A percentile compares a stretch with the other conserved stretches of the same genome.
These are phyloP conservation scores for Potamilus streckersoni DNA, from an alignment of 1,140 invertebrate genomes.

Conservation along the genomic window DNA sequence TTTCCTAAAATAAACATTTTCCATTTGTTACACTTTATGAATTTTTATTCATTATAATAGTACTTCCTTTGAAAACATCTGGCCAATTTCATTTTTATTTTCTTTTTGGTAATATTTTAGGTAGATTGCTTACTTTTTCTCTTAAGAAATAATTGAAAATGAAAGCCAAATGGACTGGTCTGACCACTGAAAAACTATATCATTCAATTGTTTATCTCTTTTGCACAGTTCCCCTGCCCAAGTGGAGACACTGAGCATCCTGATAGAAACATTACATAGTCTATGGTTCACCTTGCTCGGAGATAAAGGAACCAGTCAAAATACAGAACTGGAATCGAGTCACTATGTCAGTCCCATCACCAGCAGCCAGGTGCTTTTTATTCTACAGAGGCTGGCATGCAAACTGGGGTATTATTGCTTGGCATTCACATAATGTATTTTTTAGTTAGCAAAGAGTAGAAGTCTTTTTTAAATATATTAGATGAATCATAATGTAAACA, in stretches of 20 bases:
- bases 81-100: not conserved
- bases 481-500: too few relatives aligned
- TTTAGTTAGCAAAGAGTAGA: too few relatives aligned
- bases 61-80: not conserved
- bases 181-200: not conserved
- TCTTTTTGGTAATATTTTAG: slow-evolving; percentile 1
- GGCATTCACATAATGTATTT: too few relatives aligned
- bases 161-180: not conserved
- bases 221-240: slow-evolving; percentile 10
- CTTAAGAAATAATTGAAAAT: not conserved
- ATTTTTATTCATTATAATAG: too few relatives aligned
- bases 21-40: too few relatives aligned
- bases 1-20: too few relatives aligned
- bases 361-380: slow-evolving; percentile 7
- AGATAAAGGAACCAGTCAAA: not conserved
- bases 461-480: too few relatives aligned
- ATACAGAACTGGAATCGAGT: not conserved
- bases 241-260: not conserved
- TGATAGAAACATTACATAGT: slow-evolving; percentile 16
- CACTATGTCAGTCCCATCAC: not conserved
- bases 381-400: slow-evolving; percentile 3
- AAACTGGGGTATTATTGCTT: slow-evolving; percentile 1
- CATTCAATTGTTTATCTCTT: not conserved
- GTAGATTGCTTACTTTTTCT: slow-evolving; percentile 2
- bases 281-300: slow-evolving; percentile 28